phyloP scores from a whole-genome alignment of 2,888 invertebrate genomes.

The Drosophila rellima region DNA sequence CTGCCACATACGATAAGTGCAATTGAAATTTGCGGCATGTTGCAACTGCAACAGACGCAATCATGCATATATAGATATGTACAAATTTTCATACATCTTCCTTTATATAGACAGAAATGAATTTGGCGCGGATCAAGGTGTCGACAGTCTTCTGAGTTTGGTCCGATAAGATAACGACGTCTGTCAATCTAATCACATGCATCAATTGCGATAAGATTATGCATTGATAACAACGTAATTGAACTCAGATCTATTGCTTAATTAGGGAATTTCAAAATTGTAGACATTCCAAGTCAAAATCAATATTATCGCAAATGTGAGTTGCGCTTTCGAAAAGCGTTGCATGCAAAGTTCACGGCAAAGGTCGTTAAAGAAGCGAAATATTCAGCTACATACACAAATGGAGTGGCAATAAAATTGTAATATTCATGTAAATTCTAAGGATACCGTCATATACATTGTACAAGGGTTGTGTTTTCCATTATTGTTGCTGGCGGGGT shows the following conservation, averaged over 20 bases:
- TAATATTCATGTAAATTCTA: constrained; percentile 60
- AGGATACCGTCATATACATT: constrained; percentile 28
- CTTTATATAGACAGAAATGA: not conserved
- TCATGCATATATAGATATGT: not conserved
- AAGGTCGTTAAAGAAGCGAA: constrained; percentile 45
- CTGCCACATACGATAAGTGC: constrained; percentile 19
- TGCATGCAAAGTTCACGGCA: constrained; percentile 23
- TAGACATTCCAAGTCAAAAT: not conserved
- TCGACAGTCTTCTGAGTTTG: not conserved
- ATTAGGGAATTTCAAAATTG: not conserved
- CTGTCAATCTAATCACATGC: not conserved
- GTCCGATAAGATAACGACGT: constrained; percentile 1
- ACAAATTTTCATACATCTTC: not conserved
- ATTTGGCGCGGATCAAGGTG: not conserved
- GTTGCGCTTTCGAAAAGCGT: constrained; percentile 12
- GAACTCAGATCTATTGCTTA: constrained; percentile 2
- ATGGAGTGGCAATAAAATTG: constrained; percentile 47
- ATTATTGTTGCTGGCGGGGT: constrained; percentile 10
- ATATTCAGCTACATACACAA: constrained; percentile 13
- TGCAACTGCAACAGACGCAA: constrained; percentile 7
- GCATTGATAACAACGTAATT: constrained; percentile 2
- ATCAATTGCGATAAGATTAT: constrained; percentile 9
- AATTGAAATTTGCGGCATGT: constrained; percentile 31
- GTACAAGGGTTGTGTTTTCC: constrained; percentile 44
- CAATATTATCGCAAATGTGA: not conserved